Evolutionary conservation across 2,888 invertebrate species (phyloP).

Genomic region (Cyrtodaria siliqua): DNA sequence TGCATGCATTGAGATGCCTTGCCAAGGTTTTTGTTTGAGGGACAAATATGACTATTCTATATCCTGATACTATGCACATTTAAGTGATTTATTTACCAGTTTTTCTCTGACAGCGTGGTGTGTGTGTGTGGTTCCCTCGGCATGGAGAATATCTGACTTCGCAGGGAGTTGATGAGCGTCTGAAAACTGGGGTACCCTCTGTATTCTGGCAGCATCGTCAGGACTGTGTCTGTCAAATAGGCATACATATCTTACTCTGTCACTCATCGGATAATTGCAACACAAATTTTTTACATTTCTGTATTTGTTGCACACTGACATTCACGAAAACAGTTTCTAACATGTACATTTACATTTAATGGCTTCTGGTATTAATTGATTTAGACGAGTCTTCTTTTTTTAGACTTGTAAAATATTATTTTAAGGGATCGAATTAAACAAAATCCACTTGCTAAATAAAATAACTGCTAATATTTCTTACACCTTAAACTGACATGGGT

Average conservation of each 20-base stretch:
- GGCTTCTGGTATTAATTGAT: too few relatives aligned
- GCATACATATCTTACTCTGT: too few relatives aligned
- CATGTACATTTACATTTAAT: too few relatives aligned
- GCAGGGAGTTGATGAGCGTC: conserved; percentile 89
- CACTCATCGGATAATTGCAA: background rate
- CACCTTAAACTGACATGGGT: too few relatives aligned
- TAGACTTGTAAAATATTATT: too few relatives aligned
- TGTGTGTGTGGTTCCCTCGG: conserved; percentile 91
- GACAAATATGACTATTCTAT: background rate
- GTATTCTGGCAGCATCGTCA: conserved; percentile 79
- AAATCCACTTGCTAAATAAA: too few relatives aligned
- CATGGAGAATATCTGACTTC: conserved; percentile 91
- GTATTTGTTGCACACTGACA: background rate
- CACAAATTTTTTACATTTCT: background rate
- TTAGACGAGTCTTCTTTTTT: too few relatives aligned
- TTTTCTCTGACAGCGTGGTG: conserved; percentile 91
- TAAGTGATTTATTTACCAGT: conserved; percentile 89
- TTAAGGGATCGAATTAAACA: too few relatives aligned
- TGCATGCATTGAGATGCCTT: background rate
- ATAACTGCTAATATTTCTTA: too few relatives aligned
- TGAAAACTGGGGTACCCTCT: conserved; percentile 87
- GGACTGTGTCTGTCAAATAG: conserved; percentile 63
- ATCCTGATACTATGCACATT: background rate
- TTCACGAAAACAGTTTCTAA: too few relatives aligned
- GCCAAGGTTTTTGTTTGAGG: too few relatives aligned